A percentile compares a stretch with the other conserved stretches of the same genome.
Evolutionary conservation across 2,888 invertebrate species (phyloP).

Genomic region (Leptarthrus brevirostris): DNA sequence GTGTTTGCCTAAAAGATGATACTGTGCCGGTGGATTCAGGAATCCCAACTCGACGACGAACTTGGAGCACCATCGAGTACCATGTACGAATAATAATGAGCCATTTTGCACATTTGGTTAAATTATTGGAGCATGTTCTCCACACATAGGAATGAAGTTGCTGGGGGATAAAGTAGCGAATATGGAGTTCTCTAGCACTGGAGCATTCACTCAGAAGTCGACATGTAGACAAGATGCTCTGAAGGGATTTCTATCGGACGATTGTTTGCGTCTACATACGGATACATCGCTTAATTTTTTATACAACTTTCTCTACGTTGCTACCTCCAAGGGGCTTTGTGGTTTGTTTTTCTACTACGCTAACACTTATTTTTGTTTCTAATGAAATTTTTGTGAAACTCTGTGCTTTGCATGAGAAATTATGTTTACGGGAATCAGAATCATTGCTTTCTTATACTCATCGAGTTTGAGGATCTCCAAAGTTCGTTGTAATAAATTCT

Average conservation of each 20-base stretch:
- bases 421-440: too few species aligned
- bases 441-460: too few species aligned
- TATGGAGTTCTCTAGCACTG: background rate
- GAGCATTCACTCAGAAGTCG: too few species aligned
- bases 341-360: conserved; percentile 6
- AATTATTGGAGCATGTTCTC: conserved; percentile 53
- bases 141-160: background rate
- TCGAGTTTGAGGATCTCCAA: too few species aligned
- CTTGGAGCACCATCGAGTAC: conserved; percentile 51
- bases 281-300: conserved; percentile 29
- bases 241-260: background rate
- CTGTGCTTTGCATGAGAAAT: conserved; percentile 52
- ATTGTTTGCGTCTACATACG: background rate
- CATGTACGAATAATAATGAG: conserved; percentile 55
- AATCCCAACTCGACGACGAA: conserved; percentile 18
- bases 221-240: too few species aligned
- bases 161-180: background rate
- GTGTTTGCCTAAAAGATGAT: conserved; percentile 53
- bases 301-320: background rate
- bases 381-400: conserved; percentile 53
- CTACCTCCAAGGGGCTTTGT: background rate
- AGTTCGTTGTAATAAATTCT: too few species aligned
- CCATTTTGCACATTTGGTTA: conserved; percentile 55
- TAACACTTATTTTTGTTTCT: conserved; percentile 51
- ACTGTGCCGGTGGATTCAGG: conserved; percentile 48